phyloP scores from a whole-genome alignment of 2,797 vertebrate species.

The Sebastes hubbsi region DNA sequence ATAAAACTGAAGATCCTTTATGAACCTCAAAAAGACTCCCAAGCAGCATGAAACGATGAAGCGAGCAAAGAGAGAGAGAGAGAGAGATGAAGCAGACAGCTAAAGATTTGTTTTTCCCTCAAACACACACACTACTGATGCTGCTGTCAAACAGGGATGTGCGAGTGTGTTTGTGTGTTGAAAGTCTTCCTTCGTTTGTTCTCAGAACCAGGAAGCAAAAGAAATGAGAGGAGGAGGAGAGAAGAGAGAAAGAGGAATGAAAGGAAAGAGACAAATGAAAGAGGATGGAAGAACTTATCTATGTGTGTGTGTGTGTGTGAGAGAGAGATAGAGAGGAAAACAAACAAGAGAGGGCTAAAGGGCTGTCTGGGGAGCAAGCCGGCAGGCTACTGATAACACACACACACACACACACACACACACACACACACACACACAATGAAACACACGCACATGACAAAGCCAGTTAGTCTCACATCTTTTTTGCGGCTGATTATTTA shows the following conservation, averaged over 20 bases:
- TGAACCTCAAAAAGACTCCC: not conserved
- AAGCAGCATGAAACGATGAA: not conserved
- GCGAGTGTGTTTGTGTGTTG: not conserved
- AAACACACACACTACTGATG: slow-evolving; percentile 10
- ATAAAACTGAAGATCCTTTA: not conserved
- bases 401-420: slow-evolving; percentile 24
- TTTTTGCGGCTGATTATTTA: slow-evolving; percentile 23
- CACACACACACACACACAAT: slow-evolving; percentile 15
- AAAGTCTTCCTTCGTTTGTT: not conserved
- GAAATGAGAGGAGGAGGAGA: not conserved
- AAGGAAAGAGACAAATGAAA: not conserved
- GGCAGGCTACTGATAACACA: slow-evolving; percentile 40
- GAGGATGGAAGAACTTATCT: not conserved
- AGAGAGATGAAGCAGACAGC: not conserved
- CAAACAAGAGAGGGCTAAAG: slow-evolving; percentile 31
- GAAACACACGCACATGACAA: not conserved
- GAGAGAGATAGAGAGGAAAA: not conserved
- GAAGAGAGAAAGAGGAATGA: not conserved
- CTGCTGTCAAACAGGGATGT: not conserved
- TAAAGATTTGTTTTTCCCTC: slow-evolving; percentile 26
- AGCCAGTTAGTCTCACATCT: slow-evolving; percentile 4
- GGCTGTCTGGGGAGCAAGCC: slow-evolving; percentile 29
- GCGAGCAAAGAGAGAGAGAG: not conserved
- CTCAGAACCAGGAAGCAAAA: not conserved
- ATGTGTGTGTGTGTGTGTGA: not conserved